Conservation (phyloP, 2,113 vertebrate species). For the Prolemur simus region DNA sequence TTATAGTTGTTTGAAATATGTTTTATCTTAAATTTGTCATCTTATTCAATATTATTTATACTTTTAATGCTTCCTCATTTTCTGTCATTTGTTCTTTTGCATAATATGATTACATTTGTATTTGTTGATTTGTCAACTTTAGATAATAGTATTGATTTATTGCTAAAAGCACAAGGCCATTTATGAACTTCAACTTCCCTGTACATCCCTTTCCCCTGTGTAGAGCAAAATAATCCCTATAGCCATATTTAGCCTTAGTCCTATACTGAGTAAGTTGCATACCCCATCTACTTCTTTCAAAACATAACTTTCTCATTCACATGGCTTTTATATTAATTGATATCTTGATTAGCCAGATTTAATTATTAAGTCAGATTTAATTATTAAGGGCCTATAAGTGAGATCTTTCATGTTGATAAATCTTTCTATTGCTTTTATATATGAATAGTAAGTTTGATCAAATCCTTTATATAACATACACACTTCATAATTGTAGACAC, state of each 20-base stretch:
- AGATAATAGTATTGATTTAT: not conserved
- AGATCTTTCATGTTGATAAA: not conserved
- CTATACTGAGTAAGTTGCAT: not conserved
- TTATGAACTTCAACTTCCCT: not conserved
- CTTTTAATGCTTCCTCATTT: not conserved
- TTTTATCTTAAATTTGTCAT: not conserved
- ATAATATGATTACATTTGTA: not conserved
- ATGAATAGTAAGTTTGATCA: not conserved
- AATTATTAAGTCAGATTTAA: not conserved
- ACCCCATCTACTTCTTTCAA: not conserved
- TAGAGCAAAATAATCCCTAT: not conserved
- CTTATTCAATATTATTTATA: not conserved
- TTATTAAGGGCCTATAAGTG: not conserved
- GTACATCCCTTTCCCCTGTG: not conserved
- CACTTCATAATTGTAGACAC: not conserved
- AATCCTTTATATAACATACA: not conserved
- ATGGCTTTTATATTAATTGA: not conserved
- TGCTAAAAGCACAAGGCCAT: not conserved
- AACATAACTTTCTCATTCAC: not conserved
- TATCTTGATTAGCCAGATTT: not conserved
- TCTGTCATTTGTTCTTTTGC: not conserved
- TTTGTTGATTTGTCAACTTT: not conserved
- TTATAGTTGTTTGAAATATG: not conserved
- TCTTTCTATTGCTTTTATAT: not conserved
- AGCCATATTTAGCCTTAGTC: not conserved